Percentiles rank a stretch among this genome's conserved stretches.
Conservation (phyloP, 2,113 vertebrate species). For the Gnathonemus echidnorhynchus region DNA sequence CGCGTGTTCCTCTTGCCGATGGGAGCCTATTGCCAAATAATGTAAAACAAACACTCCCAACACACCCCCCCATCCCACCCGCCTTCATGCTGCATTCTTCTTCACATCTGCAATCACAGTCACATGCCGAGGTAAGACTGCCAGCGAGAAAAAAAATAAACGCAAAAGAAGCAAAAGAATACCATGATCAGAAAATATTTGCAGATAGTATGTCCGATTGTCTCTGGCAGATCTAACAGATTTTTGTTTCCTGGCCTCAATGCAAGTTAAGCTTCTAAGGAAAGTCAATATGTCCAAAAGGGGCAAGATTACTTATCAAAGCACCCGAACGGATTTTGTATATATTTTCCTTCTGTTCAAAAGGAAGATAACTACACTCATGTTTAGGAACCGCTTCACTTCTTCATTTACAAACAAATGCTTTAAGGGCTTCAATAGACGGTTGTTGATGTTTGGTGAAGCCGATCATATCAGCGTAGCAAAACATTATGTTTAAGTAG, state of each 20-base stretch:
- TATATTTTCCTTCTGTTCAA: constrained; percentile 4
- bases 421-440: background rate
- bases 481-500: background rate
- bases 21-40: background rate
- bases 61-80: background rate
- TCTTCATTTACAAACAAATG: background rate
- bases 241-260: background rate
- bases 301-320: constrained; percentile 6
- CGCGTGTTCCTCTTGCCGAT: constrained; percentile 13
- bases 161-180: background rate
- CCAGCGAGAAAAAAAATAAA: background rate
- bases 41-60: no score
- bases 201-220: background rate
- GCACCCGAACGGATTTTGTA: background rate
- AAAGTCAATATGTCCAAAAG: constrained; percentile 4
- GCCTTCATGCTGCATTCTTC: background rate
- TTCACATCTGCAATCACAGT: constrained; percentile 2
- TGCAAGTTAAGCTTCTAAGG: background rate
- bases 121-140: background rate
- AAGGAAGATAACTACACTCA: constrained; percentile 1
- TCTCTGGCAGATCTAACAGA: background rate
- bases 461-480: background rate
- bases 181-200: background rate
- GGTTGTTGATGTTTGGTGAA: constrained; percentile 1
- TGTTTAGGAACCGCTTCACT: background rate